Percentiles rank a stretch among this genome's conserved stretches.
Evolutionary conservation across 2,113 vertebrate species (phyloP).

Genomic region (Callipepla californica): DNA sequence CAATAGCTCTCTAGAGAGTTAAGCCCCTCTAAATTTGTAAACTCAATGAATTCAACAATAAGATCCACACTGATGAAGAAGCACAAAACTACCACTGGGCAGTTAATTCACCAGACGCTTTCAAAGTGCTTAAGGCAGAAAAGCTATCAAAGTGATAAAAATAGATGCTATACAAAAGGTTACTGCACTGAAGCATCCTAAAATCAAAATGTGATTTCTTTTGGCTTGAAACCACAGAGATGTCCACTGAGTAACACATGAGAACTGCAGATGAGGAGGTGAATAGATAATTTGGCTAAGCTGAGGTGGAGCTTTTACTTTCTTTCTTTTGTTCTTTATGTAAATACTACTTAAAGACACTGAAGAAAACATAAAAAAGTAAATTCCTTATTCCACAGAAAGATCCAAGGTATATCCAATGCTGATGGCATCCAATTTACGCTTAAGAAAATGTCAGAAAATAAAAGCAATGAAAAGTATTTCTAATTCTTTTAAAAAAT

Average conservation of each 20-base stretch:
- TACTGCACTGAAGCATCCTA: background rate
- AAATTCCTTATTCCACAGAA: background rate
- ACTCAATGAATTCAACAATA: conserved; percentile 43
- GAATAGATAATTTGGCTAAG: background rate
- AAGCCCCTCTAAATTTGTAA: conserved; percentile 40
- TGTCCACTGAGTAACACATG: background rate
- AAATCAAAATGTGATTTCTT: conserved; percentile 31
- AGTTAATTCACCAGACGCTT: conserved; percentile 28
- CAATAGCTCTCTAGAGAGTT: conserved; percentile 16
- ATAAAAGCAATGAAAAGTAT: background rate
- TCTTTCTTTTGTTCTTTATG: background rate
- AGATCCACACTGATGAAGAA: conserved; percentile 12
- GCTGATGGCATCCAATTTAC: background rate
- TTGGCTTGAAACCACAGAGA: background rate
- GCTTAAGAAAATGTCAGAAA: background rate
- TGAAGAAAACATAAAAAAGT: background rate
- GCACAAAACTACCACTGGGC: background rate
- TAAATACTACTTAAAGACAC: background rate
- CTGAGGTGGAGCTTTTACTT: background rate
- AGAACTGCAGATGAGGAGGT: background rate
- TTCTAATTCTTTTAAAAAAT: background rate
- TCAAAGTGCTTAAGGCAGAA: background rate
- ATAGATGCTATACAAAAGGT: background rate
- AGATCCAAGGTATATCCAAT: background rate
- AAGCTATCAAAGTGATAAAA: background rate